These are phyloP conservation scores for Accipiter cooperii DNA, from an alignment of 2,113 vertebrate species.

Conservation along the genomic window DNA sequence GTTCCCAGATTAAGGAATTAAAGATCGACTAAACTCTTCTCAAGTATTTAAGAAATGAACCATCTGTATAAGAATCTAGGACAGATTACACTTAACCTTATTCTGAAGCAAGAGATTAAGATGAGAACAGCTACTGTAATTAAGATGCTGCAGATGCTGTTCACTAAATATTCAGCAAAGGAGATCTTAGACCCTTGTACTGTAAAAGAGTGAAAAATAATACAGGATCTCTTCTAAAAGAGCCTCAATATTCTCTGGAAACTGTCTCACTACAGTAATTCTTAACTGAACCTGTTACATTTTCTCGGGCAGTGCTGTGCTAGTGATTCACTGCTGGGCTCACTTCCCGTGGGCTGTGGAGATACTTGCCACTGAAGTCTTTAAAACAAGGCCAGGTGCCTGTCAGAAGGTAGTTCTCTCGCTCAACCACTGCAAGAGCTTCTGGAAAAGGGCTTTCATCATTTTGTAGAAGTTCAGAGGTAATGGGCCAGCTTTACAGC, in stretches of 20 bases:
- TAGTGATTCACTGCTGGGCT: neutral
- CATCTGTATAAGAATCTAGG: slow-evolving; percentile 84
- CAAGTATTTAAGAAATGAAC: slow-evolving; percentile 80
- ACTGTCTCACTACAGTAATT: neutral
- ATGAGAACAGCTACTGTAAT: slow-evolving; percentile 70
- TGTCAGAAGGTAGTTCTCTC: neutral
- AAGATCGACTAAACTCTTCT: slow-evolving; percentile 78
- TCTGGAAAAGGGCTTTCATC: neutral
- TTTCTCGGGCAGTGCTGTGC: neutral
- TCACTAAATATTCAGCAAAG: slow-evolving; percentile 39
- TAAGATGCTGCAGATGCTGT: slow-evolving; percentile 68
- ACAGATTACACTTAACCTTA: slow-evolving; percentile 80
- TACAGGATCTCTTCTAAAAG: neutral
- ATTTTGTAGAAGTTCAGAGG: neutral
- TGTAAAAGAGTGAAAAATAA: neutral
- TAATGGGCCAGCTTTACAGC: neutral
- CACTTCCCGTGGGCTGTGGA: neutral
- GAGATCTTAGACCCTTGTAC: neutral
- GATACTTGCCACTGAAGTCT: neutral
- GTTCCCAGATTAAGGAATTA: slow-evolving; percentile 74
- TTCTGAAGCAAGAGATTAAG: slow-evolving; percentile 63
- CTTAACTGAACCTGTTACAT: neutral
- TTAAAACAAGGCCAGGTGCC: neutral
- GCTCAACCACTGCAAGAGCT: neutral
- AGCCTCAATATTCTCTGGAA: neutral